These are phyloP conservation scores for Huso huso DNA, from an alignment of 2,797 vertebrate genomes.

Conservation along the genomic window DNA sequence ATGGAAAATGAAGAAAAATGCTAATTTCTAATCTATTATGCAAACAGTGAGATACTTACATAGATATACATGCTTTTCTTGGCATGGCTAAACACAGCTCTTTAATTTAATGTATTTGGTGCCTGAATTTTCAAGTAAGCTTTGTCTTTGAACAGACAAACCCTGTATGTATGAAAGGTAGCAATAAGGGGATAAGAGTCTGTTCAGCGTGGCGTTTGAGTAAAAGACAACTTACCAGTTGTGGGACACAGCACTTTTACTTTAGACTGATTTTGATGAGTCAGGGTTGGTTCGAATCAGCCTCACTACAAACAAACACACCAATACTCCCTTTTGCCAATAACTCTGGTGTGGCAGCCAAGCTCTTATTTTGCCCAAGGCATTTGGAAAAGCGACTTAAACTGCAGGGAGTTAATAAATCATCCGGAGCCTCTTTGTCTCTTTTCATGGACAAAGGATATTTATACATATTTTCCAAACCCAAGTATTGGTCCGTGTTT, in stretches of 20 bases:
- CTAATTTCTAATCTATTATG: slow-evolving; percentile 99
- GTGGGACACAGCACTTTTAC: too few species aligned
- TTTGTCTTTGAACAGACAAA: slow-evolving; percentile 46
- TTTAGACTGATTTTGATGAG: too few species aligned
- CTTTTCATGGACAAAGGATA: slow-evolving; percentile 8
- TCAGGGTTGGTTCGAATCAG: too few species aligned
- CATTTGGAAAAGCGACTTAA: not conserved
- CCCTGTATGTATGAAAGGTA: slow-evolving; percentile 29
- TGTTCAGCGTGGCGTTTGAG: too few species aligned
- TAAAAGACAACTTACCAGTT: too few species aligned
- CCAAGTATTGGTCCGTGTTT: not conserved
- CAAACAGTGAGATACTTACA: slow-evolving; percentile 99
- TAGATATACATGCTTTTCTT: slow-evolving; percentile 95
- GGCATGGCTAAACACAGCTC: slow-evolving; percentile 82
- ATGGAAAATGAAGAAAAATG: slow-evolving; percentile 99
- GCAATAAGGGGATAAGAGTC: not conserved
- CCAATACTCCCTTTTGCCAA: not conserved
- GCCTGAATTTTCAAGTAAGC: slow-evolving; percentile 57
- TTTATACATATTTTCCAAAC: slow-evolving; percentile 6
- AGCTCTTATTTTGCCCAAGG: slow-evolving; percentile 2
- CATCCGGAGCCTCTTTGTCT: not conserved
- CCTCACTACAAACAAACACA: not conserved
- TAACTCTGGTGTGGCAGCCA: not conserved
- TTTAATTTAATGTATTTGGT: slow-evolving; percentile 91
- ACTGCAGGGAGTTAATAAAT: slow-evolving; percentile 8